A percentile compares a stretch with the other conserved stretches of the same genome.
phyloP scores from a whole-genome alignment of 2,888 invertebrate species.

The Andrena trimmerana region DNA sequence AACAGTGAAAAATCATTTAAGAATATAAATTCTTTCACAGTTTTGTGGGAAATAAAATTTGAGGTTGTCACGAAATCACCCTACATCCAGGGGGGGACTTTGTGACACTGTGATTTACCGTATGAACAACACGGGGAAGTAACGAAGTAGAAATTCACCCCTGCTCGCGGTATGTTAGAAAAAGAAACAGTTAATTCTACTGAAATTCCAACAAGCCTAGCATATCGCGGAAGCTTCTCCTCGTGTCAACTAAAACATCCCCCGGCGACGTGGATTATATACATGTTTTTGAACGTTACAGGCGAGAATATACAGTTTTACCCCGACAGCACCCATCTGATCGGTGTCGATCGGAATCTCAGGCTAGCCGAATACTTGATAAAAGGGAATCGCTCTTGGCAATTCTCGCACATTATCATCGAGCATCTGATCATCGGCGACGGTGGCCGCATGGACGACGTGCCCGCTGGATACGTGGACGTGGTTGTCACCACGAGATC shows the following conservation, averaged over 20 bases:
- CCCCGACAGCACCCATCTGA: constrained; percentile 77
- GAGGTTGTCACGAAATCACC: no score
- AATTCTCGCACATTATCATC: constrained; percentile 78
- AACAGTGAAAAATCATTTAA: no score
- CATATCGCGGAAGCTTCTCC: background rate
- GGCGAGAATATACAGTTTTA: constrained; percentile 82
- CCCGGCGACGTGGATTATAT: background rate
- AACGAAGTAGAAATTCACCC: no score
- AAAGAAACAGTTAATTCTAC: no score
- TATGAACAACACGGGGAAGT: no score
- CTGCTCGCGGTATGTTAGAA: no score
- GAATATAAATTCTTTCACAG: no score
- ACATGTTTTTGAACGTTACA: constrained; percentile 48
- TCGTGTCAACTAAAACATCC: background rate
- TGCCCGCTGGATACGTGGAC: constrained; percentile 77
- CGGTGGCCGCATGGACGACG: constrained; percentile 75
- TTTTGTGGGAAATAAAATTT: no score
- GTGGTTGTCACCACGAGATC: constrained; percentile 80
- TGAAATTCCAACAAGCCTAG: no score
- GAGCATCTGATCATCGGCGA: constrained; percentile 79
- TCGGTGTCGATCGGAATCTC: constrained; percentile 80
- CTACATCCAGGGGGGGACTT: no score
- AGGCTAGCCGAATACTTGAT: constrained; percentile 78
- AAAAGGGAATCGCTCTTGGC: constrained; percentile 74
- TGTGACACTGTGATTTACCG: no score